Base-by-base conservation (phyloP, 2,888 invertebrate species). In the Leptinotarsa tumamoca region DNA sequence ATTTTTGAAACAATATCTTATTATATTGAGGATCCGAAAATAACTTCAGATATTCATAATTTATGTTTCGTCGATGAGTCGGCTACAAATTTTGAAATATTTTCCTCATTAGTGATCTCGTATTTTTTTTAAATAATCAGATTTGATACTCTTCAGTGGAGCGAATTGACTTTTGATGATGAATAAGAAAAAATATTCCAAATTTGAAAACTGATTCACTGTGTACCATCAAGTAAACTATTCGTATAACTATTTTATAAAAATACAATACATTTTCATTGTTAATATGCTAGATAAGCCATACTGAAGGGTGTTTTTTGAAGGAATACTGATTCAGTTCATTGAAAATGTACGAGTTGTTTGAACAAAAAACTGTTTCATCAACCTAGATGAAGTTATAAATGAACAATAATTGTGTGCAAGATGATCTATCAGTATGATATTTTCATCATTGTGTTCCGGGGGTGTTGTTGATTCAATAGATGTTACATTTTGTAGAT, bases 201-300 rank as follows among this genome's bases (percentile, higher is more conserved):
- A 17, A 15, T 21, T 61, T 14, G 3, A 15, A 3, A 54, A 54
- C 18, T 18, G 54, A 54, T 18, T 13, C 18, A n/a, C n/a, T 4
- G 54, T 17, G 18, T 54, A 54, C 18, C 54, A 54, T 54, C 13
- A n/a, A 18, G 18, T 54, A 54, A 54, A 2, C 10, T 23, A 61
- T 61, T 15, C 61, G 15, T 61, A 27, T 17, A 61, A 23, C 61
- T 61, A 61, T 27, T 23, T 61, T 61, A 61, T 61, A 61, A 61
- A 61, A 61, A 27, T 61, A 61, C 27, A 21, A 27, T 27, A 14
- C 10, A 61, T 61, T 23, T 61, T 4, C 27, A 27, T 58, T 58
- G 13, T 61, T 4, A 23, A 61, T 27, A 61, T 21, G 23, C 61
- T 61, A 61, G 18, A 27, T 61, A 15, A 17, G 17, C 61, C 5